Percentiles rank a stretch among this genome's conserved stretches.
These are phyloP conservation scores for Danaus plexippus DNA, from an alignment of 1,140 invertebrate genomes.

Conservation along the genomic window DNA sequence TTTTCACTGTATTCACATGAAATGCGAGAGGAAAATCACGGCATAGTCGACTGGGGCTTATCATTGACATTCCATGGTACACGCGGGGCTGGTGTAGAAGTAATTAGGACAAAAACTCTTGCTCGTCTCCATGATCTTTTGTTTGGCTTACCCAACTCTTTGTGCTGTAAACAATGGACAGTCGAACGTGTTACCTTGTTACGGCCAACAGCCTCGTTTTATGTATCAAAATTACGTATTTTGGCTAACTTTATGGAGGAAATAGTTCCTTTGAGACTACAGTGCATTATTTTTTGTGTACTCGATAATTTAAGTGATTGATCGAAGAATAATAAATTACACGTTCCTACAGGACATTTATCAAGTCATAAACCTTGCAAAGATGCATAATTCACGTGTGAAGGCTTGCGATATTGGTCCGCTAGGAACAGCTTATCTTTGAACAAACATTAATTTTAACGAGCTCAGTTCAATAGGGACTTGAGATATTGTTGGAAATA, in stretches of 20 bases:
- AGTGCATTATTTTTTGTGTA: no score
- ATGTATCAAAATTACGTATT: no score
- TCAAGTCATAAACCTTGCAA: constrained; percentile 10
- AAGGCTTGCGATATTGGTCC: constrained; percentile 13
- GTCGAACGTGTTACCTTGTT: constrained; percentile 8
- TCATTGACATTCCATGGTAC: neutral
- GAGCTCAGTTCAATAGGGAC: constrained; percentile 17
- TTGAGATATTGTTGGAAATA: constrained; percentile 11
- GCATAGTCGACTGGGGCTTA: no score
- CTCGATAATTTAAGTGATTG: no score
- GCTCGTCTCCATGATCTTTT: constrained; percentile 7
- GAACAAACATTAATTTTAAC: constrained; percentile 24
- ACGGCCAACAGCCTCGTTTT: neutral
- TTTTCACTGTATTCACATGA: no score
- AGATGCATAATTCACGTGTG: constrained; percentile 15
- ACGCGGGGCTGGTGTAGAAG: neutral
- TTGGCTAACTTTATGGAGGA: neutral
- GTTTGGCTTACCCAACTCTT: constrained; percentile 7
- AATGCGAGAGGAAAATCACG: no score
- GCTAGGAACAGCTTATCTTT: constrained; percentile 16
- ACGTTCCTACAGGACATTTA: neutral
- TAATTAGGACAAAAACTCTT: constrained; percentile 2
- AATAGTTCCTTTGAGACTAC: neutral
- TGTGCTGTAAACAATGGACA: constrained; percentile 4
- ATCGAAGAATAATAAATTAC: no score